Conservation (phyloP, 2,797 vertebrate genomes). For the Hapalemur alaotrensis region DNA sequence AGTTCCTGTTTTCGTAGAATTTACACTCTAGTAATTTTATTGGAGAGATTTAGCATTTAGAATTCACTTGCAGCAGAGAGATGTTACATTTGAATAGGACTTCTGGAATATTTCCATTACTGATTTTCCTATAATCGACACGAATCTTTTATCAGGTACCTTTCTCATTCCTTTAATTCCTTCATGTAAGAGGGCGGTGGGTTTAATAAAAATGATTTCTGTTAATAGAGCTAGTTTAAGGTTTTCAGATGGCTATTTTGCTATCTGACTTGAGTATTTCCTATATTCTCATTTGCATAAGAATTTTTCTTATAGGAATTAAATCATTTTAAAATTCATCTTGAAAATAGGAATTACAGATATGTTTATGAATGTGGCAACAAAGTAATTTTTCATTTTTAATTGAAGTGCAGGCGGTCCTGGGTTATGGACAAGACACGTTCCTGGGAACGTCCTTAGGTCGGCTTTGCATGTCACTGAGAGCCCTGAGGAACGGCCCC, state of each 20-base stretch:
- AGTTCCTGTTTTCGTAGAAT: rapidly evolving
- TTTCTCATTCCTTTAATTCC: background rate
- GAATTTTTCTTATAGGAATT: background rate
- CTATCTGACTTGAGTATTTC: background rate
- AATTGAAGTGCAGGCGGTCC: background rate
- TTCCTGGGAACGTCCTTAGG: background rate
- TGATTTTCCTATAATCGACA: background rate
- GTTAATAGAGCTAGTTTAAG: background rate
- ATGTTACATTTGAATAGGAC: rapidly evolving
- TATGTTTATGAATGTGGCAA: background rate
- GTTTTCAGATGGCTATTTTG: background rate
- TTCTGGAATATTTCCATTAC: background rate
- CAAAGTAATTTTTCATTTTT: background rate
- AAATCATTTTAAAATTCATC: background rate
- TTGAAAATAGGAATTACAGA: background rate
- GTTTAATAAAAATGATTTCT: background rate
- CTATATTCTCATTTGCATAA: background rate
- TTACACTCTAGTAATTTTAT: rapidly evolving
- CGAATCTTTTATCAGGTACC: too few species aligned
- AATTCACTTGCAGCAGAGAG: rapidly evolving
- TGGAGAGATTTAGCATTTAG: rapidly evolving
- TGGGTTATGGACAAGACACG: background rate
- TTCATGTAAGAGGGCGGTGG: background rate
- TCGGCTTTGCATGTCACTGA: background rate
- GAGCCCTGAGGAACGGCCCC: background rate